Evolutionary conservation across 1,140 invertebrate species (phyloP).

Genomic region (Trichonephila clavipes): DNA sequence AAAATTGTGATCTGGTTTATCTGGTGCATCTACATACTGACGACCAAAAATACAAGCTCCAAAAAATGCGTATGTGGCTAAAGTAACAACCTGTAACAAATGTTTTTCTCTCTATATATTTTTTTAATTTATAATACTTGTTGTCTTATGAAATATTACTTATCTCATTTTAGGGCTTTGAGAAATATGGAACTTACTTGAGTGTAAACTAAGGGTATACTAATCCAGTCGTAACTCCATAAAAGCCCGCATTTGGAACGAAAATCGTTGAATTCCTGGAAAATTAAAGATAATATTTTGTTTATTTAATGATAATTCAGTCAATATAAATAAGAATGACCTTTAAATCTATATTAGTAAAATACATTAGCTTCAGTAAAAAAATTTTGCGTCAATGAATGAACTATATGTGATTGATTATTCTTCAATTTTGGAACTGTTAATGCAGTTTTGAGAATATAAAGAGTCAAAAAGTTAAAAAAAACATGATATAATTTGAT

Average conservation of each 20-base stretch:
- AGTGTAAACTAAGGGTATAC: conserved; percentile 97
- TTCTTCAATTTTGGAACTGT: too few relatives aligned
- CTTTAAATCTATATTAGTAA: too few relatives aligned
- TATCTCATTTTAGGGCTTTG: not conserved
- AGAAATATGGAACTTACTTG: conserved; percentile 85
- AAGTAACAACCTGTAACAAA: conserved; percentile 85
- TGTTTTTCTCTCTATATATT: not conserved
- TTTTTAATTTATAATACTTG: not conserved
- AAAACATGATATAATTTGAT: too few relatives aligned
- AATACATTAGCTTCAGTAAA: too few relatives aligned
- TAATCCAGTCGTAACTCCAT: conserved; percentile 97
- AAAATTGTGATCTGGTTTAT: conserved; percentile 80
- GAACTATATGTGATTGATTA: too few relatives aligned
- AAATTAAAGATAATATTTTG: not conserved
- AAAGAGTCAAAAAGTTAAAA: too few relatives aligned
- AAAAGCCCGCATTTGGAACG: conserved; percentile 86
- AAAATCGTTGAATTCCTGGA: conserved; percentile 86
- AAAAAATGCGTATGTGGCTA: conserved; percentile 89
- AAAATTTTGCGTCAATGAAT: too few relatives aligned
- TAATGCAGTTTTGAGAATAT: too few relatives aligned
- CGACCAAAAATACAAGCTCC: conserved; percentile 86
- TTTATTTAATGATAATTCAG: too few relatives aligned
- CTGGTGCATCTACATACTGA: conserved; percentile 85
- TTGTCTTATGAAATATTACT: not conserved
- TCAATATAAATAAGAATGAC: too few relatives aligned